These are phyloP conservation scores for Drosophila subsilvestris DNA, from an alignment of 2,888 invertebrate species.

Conservation along the genomic window DNA sequence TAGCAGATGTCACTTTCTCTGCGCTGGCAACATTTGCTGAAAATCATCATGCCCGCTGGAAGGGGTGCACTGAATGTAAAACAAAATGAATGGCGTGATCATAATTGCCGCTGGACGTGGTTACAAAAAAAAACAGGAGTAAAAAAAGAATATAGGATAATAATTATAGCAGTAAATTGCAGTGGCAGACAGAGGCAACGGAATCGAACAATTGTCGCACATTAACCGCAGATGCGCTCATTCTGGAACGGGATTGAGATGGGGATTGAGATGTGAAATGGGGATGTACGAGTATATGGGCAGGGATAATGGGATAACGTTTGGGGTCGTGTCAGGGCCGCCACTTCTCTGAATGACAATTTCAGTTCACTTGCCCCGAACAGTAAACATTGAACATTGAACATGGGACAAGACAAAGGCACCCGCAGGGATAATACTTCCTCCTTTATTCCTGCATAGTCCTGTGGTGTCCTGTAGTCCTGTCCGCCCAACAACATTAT, in stretches of 20 bases:
- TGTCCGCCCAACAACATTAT: conserved; percentile 9
- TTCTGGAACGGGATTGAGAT: neutral
- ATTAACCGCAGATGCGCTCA: conserved; percentile 59
- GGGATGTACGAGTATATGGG: conserved; percentile 15
- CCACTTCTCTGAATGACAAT: conserved; percentile 18
- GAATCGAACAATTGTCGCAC: conserved; percentile 46
- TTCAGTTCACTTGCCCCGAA: conserved; percentile 38
- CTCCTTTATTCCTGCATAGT: neutral
- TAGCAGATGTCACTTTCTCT: neutral
- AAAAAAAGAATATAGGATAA: conserved; percentile 12
- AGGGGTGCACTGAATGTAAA: conserved; percentile 3
- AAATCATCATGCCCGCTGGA: conserved; percentile 16
- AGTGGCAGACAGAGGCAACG: conserved; percentile 21
- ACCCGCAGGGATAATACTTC: conserved; percentile 11
- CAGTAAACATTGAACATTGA: conserved; percentile 16
- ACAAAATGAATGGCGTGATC: neutral
- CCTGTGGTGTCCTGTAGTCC: neutral
- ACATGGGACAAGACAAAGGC: conserved; percentile 34
- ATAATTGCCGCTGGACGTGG: conserved; percentile 36
- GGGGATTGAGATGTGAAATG: neutral
- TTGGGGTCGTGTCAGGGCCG: conserved; percentile 11
- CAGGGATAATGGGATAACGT: conserved; percentile 5
- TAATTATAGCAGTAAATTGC: conserved; percentile 56
- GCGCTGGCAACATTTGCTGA: neutral
- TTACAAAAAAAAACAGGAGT: conserved; percentile 5